These are phyloP conservation scores for Ametastegia equiseti DNA, from an alignment of 2,888 invertebrate species.

Conservation along the genomic window DNA sequence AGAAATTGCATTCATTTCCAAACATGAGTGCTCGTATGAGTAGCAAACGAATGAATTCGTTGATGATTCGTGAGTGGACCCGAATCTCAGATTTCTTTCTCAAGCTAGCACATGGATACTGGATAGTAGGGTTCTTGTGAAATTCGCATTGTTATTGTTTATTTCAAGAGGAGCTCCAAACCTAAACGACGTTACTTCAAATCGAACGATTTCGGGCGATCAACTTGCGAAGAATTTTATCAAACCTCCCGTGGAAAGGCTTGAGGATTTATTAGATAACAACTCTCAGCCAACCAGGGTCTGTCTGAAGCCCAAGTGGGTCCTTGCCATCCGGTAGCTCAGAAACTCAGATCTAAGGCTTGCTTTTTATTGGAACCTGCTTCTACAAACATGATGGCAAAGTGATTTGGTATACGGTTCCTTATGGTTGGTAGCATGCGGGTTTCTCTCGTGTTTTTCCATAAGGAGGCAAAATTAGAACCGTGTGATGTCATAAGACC, in stretches of 20 bases:
- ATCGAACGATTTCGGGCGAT: not conserved
- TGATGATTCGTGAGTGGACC: too few relatives aligned
- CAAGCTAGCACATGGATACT: too few relatives aligned
- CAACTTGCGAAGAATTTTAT: not conserved
- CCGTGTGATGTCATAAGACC: not conserved
- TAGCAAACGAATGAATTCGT: too few relatives aligned
- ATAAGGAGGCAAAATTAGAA: not conserved
- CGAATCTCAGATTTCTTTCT: too few relatives aligned
- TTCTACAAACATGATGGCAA: not conserved
- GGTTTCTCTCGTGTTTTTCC: not conserved
- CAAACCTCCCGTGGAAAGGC: not conserved
- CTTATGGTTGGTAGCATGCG: not conserved
- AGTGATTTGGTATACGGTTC: not conserved
- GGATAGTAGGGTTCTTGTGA: too few relatives aligned
- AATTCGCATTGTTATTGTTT: not conserved
- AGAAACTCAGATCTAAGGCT: not conserved
- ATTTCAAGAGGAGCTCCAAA: not conserved
- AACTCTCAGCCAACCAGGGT: not conserved
- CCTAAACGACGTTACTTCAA: not conserved
- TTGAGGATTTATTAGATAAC: not conserved
- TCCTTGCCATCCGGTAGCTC: not conserved
- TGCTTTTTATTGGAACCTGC: not conserved
- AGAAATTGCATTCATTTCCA: too few relatives aligned
- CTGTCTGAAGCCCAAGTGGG: not conserved
- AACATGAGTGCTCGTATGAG: too few relatives aligned